phyloP scores from a whole-genome alignment of 2,113 vertebrate genomes.

The Terrapene triunguis region DNA sequence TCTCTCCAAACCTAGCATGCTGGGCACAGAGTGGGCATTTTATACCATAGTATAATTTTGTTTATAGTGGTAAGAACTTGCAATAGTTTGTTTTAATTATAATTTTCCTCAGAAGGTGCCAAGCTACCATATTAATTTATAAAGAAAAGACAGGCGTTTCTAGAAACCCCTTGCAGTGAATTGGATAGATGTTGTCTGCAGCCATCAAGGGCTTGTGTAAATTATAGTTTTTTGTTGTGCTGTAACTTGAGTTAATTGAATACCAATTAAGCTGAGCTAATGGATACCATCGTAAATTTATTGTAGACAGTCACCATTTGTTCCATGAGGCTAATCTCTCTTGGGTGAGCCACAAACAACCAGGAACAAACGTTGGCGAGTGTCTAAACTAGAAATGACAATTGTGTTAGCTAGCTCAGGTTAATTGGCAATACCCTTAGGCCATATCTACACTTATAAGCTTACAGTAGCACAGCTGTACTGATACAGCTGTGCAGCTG shows the following conservation, averaged over 20 bases:
- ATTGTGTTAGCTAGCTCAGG: background rate
- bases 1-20: background rate
- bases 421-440: background rate
- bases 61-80: background rate
- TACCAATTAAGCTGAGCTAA: background rate
- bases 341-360: background rate
- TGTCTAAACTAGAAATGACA: background rate
- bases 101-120: background rate
- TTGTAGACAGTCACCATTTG: background rate
- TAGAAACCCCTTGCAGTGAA: background rate
- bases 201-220: background rate
- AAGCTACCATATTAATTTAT: background rate
- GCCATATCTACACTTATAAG: too few relatives aligned
- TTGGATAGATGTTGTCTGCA: background rate
- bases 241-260: background rate
- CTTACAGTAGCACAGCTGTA: too few relatives aligned
- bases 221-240: background rate
- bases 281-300: background rate
- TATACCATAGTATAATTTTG: background rate
- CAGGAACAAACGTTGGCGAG: background rate
- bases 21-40: background rate
- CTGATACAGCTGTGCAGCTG: too few relatives aligned
- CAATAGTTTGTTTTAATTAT: background rate
- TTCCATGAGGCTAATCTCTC: background rate
- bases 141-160: background rate